Percentiles rank a stretch among this genome's conserved stretches.
Evolutionary conservation across 1,140 invertebrate genomes (phyloP).

Genomic region (Diploscapter pachys): DNA sequence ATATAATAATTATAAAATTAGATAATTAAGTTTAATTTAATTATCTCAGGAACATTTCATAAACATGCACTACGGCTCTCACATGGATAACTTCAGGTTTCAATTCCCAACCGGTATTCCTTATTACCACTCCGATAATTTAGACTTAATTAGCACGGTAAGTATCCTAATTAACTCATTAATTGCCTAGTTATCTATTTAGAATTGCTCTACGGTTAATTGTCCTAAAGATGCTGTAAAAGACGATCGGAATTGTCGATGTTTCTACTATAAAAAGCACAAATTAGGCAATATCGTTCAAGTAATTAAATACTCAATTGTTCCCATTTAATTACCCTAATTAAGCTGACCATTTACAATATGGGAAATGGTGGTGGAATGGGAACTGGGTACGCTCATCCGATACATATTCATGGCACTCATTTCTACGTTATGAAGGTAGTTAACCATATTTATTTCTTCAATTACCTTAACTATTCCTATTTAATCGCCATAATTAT

Average conservation of each 20-base stretch:
- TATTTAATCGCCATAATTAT: conserved; percentile 27
- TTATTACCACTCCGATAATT: conserved; percentile 45
- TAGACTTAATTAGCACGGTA: conserved; percentile 31
- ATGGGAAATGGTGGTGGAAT: conserved; percentile 51
- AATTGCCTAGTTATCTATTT: not conserved
- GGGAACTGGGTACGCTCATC: conserved; percentile 51
- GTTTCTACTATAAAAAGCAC: conserved; percentile 51
- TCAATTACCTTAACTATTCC: conserved; percentile 9
- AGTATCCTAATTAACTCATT: conserved; percentile 26
- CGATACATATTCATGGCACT: conserved; percentile 52
- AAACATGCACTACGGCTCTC: conserved; percentile 57
- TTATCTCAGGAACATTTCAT: conserved; percentile 49
- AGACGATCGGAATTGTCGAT: conserved; percentile 45
- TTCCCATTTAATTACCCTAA: too few species aligned
- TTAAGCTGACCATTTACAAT: conserved; percentile 54
- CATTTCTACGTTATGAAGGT: conserved; percentile 55
- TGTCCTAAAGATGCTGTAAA: conserved; percentile 10
- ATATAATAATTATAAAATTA: conserved; percentile 4
- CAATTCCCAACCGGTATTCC: conserved; percentile 48
- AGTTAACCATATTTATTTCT: conserved; percentile 44
- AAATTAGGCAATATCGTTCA: conserved; percentile 46
- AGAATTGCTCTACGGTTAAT: conserved; percentile 9
- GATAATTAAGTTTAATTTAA: not conserved
- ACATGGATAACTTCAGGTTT: conserved; percentile 53
- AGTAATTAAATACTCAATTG: too few species aligned